Evolutionary conservation across 2,888 invertebrate genomes (phyloP).

Genomic region (Chymomyza fuscimana): DNA sequence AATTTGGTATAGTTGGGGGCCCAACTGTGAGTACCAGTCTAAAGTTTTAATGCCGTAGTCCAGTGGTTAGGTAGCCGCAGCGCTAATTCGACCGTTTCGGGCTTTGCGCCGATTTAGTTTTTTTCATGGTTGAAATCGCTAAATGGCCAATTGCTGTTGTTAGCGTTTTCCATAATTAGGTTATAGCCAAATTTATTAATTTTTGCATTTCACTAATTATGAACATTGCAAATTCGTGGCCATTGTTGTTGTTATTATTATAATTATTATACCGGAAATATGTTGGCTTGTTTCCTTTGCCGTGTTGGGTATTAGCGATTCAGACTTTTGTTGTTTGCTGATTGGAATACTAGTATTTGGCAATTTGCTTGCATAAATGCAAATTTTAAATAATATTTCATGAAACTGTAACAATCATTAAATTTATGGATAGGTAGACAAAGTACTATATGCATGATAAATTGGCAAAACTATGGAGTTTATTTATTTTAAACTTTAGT

Average conservation of each 20-base stretch:
- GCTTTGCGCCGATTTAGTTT: slow-evolving; percentile 16
- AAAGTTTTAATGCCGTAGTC: no score
- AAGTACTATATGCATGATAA: no score
- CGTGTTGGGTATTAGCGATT: background rate
- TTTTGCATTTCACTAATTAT: slow-evolving; percentile 52
- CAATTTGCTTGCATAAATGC: background rate
- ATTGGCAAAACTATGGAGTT: no score
- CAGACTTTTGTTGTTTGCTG: background rate
- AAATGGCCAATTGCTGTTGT: slow-evolving; percentile 28
- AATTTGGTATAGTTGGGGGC: slow-evolving; percentile 11
- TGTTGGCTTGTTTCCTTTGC: slow-evolving; percentile 8
- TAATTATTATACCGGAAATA: slow-evolving; percentile 36
- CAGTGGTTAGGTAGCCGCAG: background rate
- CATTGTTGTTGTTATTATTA: slow-evolving; percentile 26
- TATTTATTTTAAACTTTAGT: no score
- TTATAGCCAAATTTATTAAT: slow-evolving; percentile 50
- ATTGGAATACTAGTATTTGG: background rate
- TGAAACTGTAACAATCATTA: background rate
- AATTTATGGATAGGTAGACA: background rate
- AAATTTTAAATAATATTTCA: background rate
- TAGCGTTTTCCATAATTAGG: slow-evolving; percentile 53
- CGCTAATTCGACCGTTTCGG: background rate
- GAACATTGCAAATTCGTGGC: slow-evolving; percentile 27
- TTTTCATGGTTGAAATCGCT: background rate
- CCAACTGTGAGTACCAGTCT: background rate